Percentiles rank a stretch among this genome's conserved stretches.
phyloP scores from a whole-genome alignment of 2,113 vertebrate species.

The Rhodinocichla rosea region DNA sequence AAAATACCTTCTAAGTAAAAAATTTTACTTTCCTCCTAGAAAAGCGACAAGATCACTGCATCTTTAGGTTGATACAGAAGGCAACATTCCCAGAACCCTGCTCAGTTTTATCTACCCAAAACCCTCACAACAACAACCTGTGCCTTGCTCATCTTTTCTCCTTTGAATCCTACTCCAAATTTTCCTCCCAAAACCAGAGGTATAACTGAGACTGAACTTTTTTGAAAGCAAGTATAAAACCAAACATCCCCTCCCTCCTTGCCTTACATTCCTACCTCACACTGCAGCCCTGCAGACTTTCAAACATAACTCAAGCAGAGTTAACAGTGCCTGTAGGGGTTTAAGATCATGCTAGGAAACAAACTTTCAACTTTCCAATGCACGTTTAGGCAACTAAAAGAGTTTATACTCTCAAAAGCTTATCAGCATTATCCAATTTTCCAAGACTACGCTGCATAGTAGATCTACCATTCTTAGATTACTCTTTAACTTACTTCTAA shows the following conservation, averaged over 20 bases:
- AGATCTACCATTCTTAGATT: not conserved
- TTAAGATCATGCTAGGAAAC: not conserved
- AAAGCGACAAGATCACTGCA: not conserved
- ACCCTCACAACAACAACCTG: not conserved
- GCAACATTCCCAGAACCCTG: not conserved
- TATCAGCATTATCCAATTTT: not conserved
- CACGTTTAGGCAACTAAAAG: not conserved
- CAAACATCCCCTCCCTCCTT: not conserved
- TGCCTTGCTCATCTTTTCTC: not conserved
- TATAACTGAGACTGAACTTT: not conserved
- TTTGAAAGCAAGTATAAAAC: not conserved
- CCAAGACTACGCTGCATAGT: rapidly evolving
- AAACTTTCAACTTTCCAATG: not conserved
- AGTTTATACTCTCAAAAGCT: not conserved
- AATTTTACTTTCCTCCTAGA: not conserved
- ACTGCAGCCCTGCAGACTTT: not conserved
- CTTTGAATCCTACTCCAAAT: not conserved
- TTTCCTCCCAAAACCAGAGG: not conserved
- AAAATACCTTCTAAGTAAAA: not conserved
- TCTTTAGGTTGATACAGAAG: not conserved
- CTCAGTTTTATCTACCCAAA: not conserved
- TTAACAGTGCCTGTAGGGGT: not conserved
- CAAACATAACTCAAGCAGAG: not conserved
- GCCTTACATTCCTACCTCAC: not conserved
- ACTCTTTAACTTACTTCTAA: not conserved